Evolutionary conservation across 2,113 vertebrate genomes (phyloP).

Genomic region (Morone saxatilis): DNA sequence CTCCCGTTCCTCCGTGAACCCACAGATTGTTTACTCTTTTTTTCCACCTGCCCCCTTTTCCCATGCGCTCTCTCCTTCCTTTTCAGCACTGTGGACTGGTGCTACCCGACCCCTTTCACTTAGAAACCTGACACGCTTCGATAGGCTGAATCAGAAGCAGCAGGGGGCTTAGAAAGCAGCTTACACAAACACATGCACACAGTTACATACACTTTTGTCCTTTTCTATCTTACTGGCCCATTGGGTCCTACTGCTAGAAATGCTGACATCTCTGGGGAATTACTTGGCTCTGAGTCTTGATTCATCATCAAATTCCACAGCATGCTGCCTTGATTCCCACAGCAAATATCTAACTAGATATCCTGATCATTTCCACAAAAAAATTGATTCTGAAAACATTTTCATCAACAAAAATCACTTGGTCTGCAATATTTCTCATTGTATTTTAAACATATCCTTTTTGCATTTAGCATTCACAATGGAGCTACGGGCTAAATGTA

Average conservation of each 20-base stretch:
- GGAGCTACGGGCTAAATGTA: not conserved
- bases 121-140: constrained; percentile 54
- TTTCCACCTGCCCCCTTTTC: constrained; percentile 1
- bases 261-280: constrained; percentile 21
- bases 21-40: constrained; percentile 26
- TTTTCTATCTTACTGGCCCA: constrained; percentile 20
- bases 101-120: constrained; percentile 36
- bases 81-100: constrained; percentile 19
- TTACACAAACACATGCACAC: constrained; percentile 36
- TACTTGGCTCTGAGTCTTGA: constrained; percentile 28
- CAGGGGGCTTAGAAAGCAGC: constrained; percentile 45
- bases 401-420: constrained; percentile 13
- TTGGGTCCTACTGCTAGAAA: constrained; percentile 29
- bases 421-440: not conserved
- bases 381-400: constrained; percentile 4
- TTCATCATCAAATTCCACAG: constrained; percentile 51
- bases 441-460: not conserved
- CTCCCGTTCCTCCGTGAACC: not conserved
- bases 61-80: constrained; percentile 2
- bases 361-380: not conserved
- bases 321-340: constrained; percentile 21
- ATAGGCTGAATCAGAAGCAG: constrained; percentile 53
- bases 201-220: constrained; percentile 21
- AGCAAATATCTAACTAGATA: constrained; percentile 13
- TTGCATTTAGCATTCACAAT: not conserved